Evolutionary conservation across 2,797 vertebrate genomes (phyloP).

Genomic region (Spinus olivaceus): DNA sequence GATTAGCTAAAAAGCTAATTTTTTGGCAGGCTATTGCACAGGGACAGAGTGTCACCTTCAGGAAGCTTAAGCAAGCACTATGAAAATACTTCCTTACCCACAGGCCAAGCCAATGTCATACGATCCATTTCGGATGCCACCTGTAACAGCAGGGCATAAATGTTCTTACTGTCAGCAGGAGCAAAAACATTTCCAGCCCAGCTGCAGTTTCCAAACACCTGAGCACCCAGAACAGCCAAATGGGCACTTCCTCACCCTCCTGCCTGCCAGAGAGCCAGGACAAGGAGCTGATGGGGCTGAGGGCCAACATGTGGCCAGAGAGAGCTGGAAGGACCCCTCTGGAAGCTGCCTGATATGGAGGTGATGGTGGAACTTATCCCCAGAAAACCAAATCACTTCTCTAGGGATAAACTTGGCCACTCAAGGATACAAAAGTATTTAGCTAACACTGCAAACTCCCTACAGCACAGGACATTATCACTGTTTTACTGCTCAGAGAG

Average conservation of each 20-base stretch:
- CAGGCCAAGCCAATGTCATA: slow-evolving; percentile 93
- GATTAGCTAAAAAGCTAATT: neutral
- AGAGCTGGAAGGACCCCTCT: neutral
- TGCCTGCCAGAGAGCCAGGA: neutral
- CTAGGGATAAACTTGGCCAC: fast-evolving
- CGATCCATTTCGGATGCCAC: slow-evolving; percentile 87
- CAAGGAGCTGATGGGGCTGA: neutral
- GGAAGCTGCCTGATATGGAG: neutral
- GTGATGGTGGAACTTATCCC: neutral
- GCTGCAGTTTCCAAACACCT: neutral
- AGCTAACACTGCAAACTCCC: neutral
- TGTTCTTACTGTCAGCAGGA: neutral
- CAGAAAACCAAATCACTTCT: neutral
- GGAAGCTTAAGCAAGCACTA: neutral
- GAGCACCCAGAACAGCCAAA: neutral
- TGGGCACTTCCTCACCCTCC: neutral
- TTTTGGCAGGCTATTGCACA: neutral
- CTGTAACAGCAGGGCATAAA: slow-evolving; percentile 75
- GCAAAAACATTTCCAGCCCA: neutral
- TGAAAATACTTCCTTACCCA: slow-evolving; percentile 79
- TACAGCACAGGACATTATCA: neutral
- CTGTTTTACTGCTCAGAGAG: neutral
- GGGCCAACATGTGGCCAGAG: neutral
- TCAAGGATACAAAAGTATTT: neutral
- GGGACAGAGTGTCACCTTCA: neutral